Percentiles rank a stretch among this genome's conserved stretches.
phyloP scores from a whole-genome alignment of 2,113 vertebrate genomes.

The Cairina moschata region DNA sequence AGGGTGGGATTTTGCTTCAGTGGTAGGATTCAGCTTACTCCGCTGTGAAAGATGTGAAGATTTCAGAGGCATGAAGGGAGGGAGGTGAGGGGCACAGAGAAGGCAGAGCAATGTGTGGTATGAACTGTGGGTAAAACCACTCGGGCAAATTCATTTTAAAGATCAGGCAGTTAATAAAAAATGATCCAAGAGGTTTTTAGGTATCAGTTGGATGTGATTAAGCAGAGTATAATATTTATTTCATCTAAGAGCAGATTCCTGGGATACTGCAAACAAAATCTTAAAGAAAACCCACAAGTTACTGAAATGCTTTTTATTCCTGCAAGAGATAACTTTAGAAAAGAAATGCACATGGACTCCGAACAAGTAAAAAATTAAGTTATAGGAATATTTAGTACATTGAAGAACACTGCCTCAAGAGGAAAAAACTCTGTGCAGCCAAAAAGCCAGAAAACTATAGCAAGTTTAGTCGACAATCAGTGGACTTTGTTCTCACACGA shows the following conservation, averaged over 20 bases:
- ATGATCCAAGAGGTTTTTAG: not conserved
- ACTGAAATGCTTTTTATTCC: not conserved
- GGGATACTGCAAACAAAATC: not conserved
- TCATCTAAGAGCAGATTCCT: not conserved
- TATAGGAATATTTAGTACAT: not conserved
- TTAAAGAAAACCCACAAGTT: not conserved
- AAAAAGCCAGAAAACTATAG: not conserved
- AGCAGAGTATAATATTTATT: not conserved
- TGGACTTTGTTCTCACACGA: conserved; percentile 49
- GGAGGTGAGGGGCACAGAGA: not conserved
- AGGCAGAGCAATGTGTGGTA: not conserved
- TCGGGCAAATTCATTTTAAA: not conserved
- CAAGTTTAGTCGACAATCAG: not conserved
- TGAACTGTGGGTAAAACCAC: not conserved
- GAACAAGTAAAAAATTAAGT: not conserved
- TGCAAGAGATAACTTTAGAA: not conserved
- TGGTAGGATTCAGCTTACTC: not conserved
- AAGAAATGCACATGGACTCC: not conserved
- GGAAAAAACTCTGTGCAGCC: not conserved
- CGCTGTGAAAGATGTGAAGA: not conserved
- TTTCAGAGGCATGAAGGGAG: not conserved
- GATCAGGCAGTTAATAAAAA: not conserved
- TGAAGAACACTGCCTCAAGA: not conserved
- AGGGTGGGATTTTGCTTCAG: not conserved
- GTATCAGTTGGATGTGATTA: not conserved